Percentiles rank a stretch among this genome's conserved stretches.
phyloP scores from a whole-genome alignment of 2,113 vertebrate species.

The Siniperca chuatsi region DNA sequence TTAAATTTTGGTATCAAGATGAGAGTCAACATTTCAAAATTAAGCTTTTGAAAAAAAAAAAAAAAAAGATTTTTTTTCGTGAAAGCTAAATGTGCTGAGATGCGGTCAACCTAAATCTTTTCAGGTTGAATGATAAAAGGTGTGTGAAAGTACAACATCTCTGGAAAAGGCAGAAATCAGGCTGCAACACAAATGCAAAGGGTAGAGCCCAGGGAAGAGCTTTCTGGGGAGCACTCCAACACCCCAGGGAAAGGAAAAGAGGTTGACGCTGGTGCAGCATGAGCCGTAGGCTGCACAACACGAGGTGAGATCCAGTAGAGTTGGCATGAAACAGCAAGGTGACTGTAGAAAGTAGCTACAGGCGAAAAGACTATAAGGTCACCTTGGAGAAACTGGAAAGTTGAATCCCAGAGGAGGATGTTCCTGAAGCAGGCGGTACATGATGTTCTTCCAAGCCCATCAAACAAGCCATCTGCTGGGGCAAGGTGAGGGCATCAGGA shows the following conservation, averaged over 20 bases:
- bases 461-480: constrained; percentile 46
- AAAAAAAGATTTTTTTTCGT: not conserved
- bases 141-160: constrained; percentile 22
- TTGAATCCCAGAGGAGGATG: constrained; percentile 48
- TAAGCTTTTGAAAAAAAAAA: not conserved
- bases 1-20: not conserved
- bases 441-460: constrained; percentile 56
- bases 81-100: not conserved
- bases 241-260: constrained; percentile 35
- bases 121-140: constrained; percentile 23
- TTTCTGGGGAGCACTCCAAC: constrained; percentile 29
- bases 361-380: constrained; percentile 29
- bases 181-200: constrained; percentile 16
- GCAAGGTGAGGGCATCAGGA: constrained; percentile 31
- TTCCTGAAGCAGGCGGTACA: constrained; percentile 18
- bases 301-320: constrained; percentile 14
- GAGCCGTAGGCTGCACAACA: constrained; percentile 27
- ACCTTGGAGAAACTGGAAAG: constrained; percentile 53
- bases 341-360: constrained; percentile 30
- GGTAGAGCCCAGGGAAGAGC: constrained; percentile 14
- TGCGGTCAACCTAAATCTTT: constrained; percentile 7
- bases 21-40: not conserved
- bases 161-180: constrained; percentile 40
- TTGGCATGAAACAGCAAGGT: constrained; percentile 44
- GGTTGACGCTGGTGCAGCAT: constrained; percentile 18